Conservation (phyloP, 2,113 vertebrate genomes). For the Apteryx owenii region DNA sequence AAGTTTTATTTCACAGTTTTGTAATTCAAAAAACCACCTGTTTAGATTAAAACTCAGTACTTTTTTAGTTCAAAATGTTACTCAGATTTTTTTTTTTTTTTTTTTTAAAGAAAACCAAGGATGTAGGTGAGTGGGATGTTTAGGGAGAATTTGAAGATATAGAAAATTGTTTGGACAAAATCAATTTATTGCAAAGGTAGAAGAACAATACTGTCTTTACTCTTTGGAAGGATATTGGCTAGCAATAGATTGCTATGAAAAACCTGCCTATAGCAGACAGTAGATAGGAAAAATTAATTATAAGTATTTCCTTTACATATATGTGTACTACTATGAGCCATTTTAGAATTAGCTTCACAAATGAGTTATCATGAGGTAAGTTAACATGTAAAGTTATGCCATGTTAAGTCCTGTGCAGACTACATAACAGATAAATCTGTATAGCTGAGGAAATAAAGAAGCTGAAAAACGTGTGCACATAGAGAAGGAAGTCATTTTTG, state of each 20-base stretch:
- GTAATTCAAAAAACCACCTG: constrained; percentile 60
- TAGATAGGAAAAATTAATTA: constrained; percentile 26
- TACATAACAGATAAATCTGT: too few relatives aligned
- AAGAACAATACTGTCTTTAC: constrained; percentile 22
- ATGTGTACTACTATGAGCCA: neutral
- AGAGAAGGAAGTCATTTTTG: neutral
- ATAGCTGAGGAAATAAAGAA: neutral
- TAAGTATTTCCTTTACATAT: neutral
- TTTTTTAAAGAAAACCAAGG: neutral
- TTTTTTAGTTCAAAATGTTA: constrained; percentile 15
- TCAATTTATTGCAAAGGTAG: constrained; percentile 25
- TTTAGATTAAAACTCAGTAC: constrained; percentile 42
- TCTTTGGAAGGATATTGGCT: constrained; percentile 22
- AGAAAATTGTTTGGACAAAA: constrained; percentile 26
- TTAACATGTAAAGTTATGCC: too few relatives aligned
- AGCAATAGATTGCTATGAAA: constrained; percentile 35
- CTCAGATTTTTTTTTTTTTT: neutral
- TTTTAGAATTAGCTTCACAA: neutral
- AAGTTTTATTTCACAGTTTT: constrained; percentile 51
- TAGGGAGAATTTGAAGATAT: constrained; percentile 13
- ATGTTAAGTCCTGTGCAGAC: too few relatives aligned
- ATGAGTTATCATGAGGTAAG: constrained; percentile 3
- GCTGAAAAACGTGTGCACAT: neutral
- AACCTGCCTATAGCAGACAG: neutral
- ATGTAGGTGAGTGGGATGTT: neutral